A percentile compares a stretch with the other conserved stretches of the same genome.
These are phyloP conservation scores for Xestia rhomboidea DNA, from an alignment of 2,888 invertebrate species.

Conservation along the genomic window DNA sequence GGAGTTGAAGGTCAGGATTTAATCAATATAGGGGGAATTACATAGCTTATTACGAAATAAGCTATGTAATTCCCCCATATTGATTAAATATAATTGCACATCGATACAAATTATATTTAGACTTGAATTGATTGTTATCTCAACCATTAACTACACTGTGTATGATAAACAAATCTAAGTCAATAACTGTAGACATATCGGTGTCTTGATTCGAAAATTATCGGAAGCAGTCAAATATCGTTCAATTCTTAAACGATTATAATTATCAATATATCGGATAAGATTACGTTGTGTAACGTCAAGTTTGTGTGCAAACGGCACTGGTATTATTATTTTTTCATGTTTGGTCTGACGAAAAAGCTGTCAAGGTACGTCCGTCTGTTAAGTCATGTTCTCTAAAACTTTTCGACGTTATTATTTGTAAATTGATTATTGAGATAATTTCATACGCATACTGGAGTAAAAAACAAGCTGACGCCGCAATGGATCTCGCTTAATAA, in stretches of 20 bases:
- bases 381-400: not conserved
- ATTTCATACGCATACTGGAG: too few relatives aligned
- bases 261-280: constrained; percentile 7
- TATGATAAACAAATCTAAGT: constrained; percentile 37
- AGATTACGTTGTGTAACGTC: constrained; percentile 31
- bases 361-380: not conserved
- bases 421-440: too few relatives aligned
- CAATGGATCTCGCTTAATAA: not conserved
- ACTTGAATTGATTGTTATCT: constrained; percentile 8
- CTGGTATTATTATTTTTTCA: not conserved
- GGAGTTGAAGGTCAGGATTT: not conserved
- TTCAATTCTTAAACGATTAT: constrained; percentile 9
- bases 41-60: too few relatives aligned
- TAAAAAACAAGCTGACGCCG: not conserved
- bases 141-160: not conserved
- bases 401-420: not conserved
- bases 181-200: constrained; percentile 40
- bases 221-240: constrained; percentile 16
- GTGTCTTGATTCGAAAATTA: constrained; percentile 9
- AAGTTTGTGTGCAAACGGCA: constrained; percentile 3
- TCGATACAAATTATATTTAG: not conserved
- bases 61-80: not conserved
- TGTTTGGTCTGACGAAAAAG: not conserved
- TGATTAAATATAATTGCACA: constrained; percentile 1
- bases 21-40: too few relatives aligned